Percentiles rank a stretch among this genome's conserved stretches.
phyloP scores from a whole-genome alignment of 2,797 vertebrate genomes.

The Numenius phaeopus region DNA sequence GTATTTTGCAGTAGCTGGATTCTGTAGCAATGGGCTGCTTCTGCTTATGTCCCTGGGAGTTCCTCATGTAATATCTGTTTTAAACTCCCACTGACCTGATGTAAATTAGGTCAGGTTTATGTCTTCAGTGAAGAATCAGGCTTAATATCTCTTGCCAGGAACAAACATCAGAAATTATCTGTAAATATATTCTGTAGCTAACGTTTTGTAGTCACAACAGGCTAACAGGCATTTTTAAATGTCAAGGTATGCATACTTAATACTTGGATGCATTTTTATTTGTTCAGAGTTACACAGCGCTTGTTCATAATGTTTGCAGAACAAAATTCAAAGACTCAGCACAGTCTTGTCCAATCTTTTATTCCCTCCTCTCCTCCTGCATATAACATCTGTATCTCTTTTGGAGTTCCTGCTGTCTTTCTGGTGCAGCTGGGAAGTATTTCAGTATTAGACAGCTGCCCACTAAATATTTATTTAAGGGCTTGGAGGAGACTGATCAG shows the following conservation, averaged over 20 bases:
- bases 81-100: background rate
- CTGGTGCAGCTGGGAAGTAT: background rate
- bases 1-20: background rate
- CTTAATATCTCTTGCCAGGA: constrained; percentile 11
- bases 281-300: background rate
- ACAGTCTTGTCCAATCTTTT: background rate
- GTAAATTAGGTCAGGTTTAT: constrained; percentile 2
- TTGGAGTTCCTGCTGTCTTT: background rate
- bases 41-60: background rate
- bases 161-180: background rate
- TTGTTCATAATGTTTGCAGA: background rate
- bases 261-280: background rate
- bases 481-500: background rate
- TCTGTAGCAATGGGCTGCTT: background rate
- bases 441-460: background rate
- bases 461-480: background rate
- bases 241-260: background rate
- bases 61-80: background rate
- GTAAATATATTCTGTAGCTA: constrained; percentile 39
- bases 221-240: constrained; percentile 6
- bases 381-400: background rate
- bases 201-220: background rate
- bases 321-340: background rate
- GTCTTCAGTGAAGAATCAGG: constrained; percentile 26
- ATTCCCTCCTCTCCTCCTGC: background rate